Evolutionary conservation across 2,797 vertebrate species (phyloP).

Genomic region (Meriones psammophilus): DNA sequence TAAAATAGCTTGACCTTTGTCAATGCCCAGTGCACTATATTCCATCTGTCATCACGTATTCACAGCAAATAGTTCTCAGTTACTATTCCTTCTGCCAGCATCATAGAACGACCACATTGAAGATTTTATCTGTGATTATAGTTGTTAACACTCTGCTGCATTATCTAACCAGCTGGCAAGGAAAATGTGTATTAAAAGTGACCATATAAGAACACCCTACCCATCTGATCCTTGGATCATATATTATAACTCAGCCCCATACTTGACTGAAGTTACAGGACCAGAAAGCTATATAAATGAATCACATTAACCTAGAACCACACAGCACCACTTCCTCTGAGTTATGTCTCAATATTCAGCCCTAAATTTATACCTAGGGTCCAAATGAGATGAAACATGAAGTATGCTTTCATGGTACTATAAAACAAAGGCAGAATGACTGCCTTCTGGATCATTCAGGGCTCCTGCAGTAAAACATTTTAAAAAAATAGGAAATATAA

Average conservation of each 20-base stretch:
- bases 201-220: constrained; percentile 29
- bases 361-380: constrained; percentile 59
- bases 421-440: constrained; percentile 56
- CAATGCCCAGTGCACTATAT: constrained; percentile 21
- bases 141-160: constrained; percentile 32
- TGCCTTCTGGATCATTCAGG: constrained; percentile 47
- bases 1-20: constrained; percentile 40
- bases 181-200: constrained; percentile 61
- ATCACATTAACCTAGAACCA: constrained; percentile 62
- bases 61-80: constrained; percentile 57
- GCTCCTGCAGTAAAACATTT: neutral
- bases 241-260: constrained; percentile 46
- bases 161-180: constrained; percentile 47
- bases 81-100: constrained; percentile 38
- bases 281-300: constrained; percentile 73
- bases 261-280: constrained; percentile 56
- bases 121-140: constrained; percentile 51
- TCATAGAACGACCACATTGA: constrained; percentile 55
- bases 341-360: constrained; percentile 57
- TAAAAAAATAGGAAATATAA: constrained; percentile 39
- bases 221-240: constrained; percentile 27
- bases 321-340: constrained; percentile 58
- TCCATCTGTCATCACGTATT: neutral
- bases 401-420: neutral
- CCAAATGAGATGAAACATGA: constrained; percentile 65